Conservation (phyloP, 2,888 invertebrate genomes). For the Mesochorus sp. region DNA sequence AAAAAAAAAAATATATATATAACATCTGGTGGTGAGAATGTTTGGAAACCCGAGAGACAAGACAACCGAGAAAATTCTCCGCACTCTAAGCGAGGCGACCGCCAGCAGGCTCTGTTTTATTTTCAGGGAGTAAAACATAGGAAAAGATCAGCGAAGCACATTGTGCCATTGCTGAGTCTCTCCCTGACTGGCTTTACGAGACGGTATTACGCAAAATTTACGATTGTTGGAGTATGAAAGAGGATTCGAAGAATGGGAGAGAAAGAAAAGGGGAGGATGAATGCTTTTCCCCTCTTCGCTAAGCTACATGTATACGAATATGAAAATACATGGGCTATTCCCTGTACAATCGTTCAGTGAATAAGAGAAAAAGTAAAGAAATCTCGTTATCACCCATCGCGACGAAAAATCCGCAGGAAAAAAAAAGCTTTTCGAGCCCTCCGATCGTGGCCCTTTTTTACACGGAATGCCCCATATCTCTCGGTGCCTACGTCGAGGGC, state of each 20-base stretch:
- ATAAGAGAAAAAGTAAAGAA: no score
- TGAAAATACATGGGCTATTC: background rate
- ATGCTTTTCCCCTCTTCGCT: background rate
- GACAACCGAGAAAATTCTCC: background rate
- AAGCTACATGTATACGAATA: background rate
- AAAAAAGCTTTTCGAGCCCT: background rate
- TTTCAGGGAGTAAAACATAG: conserved; percentile 19
- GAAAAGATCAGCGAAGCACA: conserved; percentile 31
- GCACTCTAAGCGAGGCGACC: background rate
- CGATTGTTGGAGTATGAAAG: conserved; percentile 45
- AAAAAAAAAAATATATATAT: no score
- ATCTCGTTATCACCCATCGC: no score
- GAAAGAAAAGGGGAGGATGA: conserved; percentile 15
- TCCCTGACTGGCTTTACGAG: conserved; percentile 42
- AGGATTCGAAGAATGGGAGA: conserved; percentile 44
- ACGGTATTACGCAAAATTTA: conserved; percentile 56
- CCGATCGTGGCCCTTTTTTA: background rate
- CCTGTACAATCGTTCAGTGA: background rate
- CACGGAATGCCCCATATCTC: background rate
- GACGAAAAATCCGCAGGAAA: background rate
- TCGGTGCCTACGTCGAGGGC: conserved; percentile 28
- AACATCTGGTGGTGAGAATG: no score
- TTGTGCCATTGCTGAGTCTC: conserved; percentile 1
- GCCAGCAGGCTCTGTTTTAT: background rate
- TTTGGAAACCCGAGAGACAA: background rate